Evolutionary conservation across 1,140 invertebrate genomes (phyloP), one percentile per base, ranked within the genome.

Genomic region (Nylanderia fulva): DNA sequence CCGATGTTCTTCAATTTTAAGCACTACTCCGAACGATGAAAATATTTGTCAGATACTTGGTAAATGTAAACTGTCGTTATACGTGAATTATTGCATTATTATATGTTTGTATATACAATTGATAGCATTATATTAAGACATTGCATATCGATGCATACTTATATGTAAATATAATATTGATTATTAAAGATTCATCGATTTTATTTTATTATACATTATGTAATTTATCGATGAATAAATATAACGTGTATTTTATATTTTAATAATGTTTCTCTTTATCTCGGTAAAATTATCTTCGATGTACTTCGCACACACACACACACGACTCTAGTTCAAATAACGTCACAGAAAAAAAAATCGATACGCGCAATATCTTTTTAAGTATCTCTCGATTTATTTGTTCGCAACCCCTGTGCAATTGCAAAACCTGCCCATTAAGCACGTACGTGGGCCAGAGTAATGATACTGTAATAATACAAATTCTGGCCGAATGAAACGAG

Each of bases 401-500:
- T 56, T 58, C 24, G 18, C 77, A 11, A 82, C 36, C 36, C 52
- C 15, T 56, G 27, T 69, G 72, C 63, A 29, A 69, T 83, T 77
- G n/a, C 54, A 60, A 29, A n/a, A 33, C 0, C 77, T 42, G 33
- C 61, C 66, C 7, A 61, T 71, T 83, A 86, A 83, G 61, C 48
- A 11, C 39, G 18, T 64, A 85, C 33, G 48, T 15, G 52, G 48
- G 27, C 0, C 45, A 42, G 82, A 85, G 56, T 85, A 84, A 83
- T 60, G 84, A 86, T n/a, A n/a, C 45, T 42, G 60, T 77, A 72
- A 86, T 87, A 87, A 89, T 91, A 90, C 71, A 76, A 89, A 87
- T 86, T 68, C 85, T 89, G 84, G 68, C 61, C 15, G 29, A 45
- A 61, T 52, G 33, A 72, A 90, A 90, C 76, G 76, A 84, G 60